Percentiles rank a stretch among this genome's conserved stretches.
phyloP scores from a whole-genome alignment of 2,797 vertebrate species.

The Rhinoraja longicauda region DNA sequence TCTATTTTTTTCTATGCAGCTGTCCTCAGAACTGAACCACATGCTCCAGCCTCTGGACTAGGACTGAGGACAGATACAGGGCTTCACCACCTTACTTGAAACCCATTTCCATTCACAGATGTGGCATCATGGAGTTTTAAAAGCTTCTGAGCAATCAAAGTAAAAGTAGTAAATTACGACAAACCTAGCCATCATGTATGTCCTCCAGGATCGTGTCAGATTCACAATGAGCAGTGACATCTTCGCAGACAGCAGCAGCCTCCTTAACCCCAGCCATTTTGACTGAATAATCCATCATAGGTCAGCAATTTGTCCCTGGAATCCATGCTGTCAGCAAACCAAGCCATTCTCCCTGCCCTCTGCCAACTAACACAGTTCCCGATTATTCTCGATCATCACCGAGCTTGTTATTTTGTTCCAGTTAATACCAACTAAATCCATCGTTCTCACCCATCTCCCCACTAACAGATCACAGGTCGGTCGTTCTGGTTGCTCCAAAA shows the following conservation, averaged over 20 bases:
- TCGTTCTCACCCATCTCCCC: background rate
- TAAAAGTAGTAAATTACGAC: background rate
- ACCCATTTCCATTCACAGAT: too few species aligned
- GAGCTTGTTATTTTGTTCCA: slow-evolving; percentile 1
- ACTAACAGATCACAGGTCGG: too few species aligned
- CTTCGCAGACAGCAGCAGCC: background rate
- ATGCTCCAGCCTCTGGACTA: too few species aligned
- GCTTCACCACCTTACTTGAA: too few species aligned
- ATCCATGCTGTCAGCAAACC: slow-evolving; percentile 1
- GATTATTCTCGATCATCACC: background rate
- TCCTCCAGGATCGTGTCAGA: background rate
- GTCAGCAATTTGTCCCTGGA: slow-evolving; percentile 11
- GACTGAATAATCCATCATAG: background rate
- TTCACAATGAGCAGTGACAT: background rate
- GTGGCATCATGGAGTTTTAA: background rate
- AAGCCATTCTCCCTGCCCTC: background rate
- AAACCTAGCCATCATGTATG: background rate
- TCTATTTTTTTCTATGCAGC: too few species aligned
- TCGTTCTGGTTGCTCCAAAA: background rate
- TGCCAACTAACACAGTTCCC: background rate
- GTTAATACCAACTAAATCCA: slow-evolving; percentile 27
- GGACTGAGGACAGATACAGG: too few species aligned
- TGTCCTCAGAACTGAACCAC: too few species aligned
- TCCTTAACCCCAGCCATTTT: background rate
- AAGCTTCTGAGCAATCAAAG: background rate